These are phyloP conservation scores for Rousettus madagascariensis DNA, from an alignment of 2,797 vertebrate genomes.

Conservation along the genomic window DNA sequence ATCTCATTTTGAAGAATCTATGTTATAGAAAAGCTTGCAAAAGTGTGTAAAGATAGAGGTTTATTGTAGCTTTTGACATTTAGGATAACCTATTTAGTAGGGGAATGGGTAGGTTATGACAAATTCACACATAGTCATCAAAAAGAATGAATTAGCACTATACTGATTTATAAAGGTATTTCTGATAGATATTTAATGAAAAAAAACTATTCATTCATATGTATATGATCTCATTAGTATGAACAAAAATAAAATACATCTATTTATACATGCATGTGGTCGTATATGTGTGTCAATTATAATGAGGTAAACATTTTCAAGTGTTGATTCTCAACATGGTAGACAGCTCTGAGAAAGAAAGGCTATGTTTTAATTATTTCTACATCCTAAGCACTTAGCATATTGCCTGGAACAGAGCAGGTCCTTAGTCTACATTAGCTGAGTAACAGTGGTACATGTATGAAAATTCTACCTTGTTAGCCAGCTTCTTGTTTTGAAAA, in stretches of 20 bases:
- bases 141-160: background rate
- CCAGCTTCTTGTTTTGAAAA: background rate
- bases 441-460: background rate
- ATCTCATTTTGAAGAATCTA: background rate
- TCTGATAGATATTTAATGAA: background rate
- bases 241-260: slow-evolving; percentile 1
- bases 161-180: background rate
- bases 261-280: background rate
- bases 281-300: background rate
- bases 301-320: background rate
- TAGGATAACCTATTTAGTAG: background rate
- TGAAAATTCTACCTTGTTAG: background rate
- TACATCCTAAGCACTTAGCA: background rate
- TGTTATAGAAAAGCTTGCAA: background rate
- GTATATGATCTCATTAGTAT: background rate
- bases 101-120: background rate
- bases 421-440: background rate
- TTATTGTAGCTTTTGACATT: background rate
- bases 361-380: background rate
- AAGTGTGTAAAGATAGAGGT: background rate
- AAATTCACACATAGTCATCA: background rate
- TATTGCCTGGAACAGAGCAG: background rate
- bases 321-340: background rate
- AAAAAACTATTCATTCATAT: background rate
- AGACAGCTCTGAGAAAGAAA: background rate